Percentiles rank a stretch among this genome's conserved stretches.
These are phyloP conservation scores for Drosophila lacicola DNA, from an alignment of 2,888 invertebrate genomes.

Conservation along the genomic window DNA sequence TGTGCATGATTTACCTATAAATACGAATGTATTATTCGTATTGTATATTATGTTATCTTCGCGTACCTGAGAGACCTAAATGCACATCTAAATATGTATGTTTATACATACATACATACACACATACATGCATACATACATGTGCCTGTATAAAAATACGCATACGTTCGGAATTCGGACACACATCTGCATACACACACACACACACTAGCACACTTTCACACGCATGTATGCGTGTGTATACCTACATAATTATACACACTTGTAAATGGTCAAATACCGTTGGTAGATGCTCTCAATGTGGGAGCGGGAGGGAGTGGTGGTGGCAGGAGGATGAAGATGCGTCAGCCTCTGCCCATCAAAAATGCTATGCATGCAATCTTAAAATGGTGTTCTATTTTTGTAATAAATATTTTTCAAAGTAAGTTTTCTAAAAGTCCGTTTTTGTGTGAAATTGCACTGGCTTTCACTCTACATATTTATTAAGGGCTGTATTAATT, in stretches of 20 bases:
- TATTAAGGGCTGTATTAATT: neutral
- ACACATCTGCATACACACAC: neutral
- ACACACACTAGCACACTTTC: neutral
- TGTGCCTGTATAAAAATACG: constrained; percentile 25
- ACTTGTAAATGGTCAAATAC: neutral
- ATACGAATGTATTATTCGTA: no score
- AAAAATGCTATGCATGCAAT: constrained; percentile 29
- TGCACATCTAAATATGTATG: constrained; percentile 10
- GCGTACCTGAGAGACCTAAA: constrained; percentile 41
- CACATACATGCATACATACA: neutral
- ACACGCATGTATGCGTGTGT: neutral
- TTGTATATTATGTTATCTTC: neutral
- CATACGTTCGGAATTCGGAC: constrained; percentile 32
- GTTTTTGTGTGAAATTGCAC: neutral
- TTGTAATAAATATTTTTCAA: constrained; percentile 17
- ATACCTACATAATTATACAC: neutral
- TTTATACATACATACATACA: neutral
- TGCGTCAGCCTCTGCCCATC: constrained; percentile 21
- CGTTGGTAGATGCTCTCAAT: neutral
- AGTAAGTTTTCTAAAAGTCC: neutral
- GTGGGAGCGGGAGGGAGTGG: neutral
- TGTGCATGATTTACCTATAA: no score
- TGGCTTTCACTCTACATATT: neutral
- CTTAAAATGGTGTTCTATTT: constrained; percentile 45
- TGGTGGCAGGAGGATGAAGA: neutral